Evolutionary conservation across 2,797 vertebrate genomes (phyloP).

Genomic region (Mastacembelus armatus): DNA sequence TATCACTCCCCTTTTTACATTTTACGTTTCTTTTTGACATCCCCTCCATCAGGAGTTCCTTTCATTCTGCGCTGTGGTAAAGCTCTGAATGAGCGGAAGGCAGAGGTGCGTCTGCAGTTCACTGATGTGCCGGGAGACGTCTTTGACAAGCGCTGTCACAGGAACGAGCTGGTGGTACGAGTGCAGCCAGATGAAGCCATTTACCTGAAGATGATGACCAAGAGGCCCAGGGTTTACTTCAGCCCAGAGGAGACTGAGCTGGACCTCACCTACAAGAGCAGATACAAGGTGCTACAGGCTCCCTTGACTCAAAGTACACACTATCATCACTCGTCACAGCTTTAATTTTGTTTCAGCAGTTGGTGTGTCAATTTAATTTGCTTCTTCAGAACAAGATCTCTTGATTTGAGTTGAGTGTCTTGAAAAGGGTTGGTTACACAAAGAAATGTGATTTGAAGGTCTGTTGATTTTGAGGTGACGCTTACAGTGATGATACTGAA

Average conservation of each 20-base stretch:
- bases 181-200: constrained; percentile 90
- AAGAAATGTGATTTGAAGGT: too few species aligned
- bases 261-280: constrained; percentile 92
- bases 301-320: not conserved
- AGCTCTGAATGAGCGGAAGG: constrained; percentile 92
- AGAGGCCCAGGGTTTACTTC: constrained; percentile 89
- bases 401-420: not conserved
- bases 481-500: too few species aligned
- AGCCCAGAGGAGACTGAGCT: constrained; percentile 91
- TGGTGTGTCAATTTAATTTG: too few species aligned
- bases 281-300: constrained; percentile 88
- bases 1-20: not conserved
- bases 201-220: constrained; percentile 92
- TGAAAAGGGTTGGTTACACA: too few species aligned
- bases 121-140: constrained; percentile 88
- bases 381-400: not conserved
- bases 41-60: constrained; percentile 86
- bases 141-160: constrained; percentile 84
- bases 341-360: too few species aligned
- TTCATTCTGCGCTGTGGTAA: constrained; percentile 93
- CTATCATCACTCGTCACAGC: too few species aligned
- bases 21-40: not conserved
- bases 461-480: too few species aligned
- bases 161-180: constrained; percentile 90
- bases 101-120: constrained; percentile 91